Base-by-base conservation (phyloP, 1,140 invertebrate genomes). In the Cydia pomonella region DNA sequence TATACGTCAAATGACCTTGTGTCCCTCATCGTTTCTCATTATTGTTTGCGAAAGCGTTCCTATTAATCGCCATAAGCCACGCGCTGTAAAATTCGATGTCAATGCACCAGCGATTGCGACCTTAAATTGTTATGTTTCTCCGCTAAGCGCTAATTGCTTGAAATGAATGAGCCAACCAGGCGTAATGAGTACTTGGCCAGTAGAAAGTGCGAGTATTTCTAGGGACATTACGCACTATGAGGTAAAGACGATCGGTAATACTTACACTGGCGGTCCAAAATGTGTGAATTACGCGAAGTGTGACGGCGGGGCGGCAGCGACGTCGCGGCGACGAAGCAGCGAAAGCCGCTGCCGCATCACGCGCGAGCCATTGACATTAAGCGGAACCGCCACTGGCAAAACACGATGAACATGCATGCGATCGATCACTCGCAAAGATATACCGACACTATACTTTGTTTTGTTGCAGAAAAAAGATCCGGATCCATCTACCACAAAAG, bases 381-480 rank as follows among this genome's bases (percentile, higher is more conserved):
- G 81, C 87, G 89, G 88, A 90, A 90, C 84, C 76, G 77, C 79
- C 25, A 72, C 47, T 13, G 73, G 62, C 83, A 83, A 86, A 82
- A 81, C 59, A 78, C 21, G 13, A 76, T 41, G 63, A 78, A 80
- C 84, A 80, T 82, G 84, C 85, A 86, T 84, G 86, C 86, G 80
- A 88, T 80, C 38, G 73, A 79, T 75, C 64, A 66, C 64, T 44
- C 71, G 75, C 41, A 59, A 80, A 47, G 73, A 44, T 75, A 79
- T 79, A 77, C 73, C 79, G 66, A 16, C 77, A 83, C 75, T 80
- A n/a, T n/a, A 82, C 82, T 89, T 84, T 83, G 73, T 86, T 79
- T 92, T 92, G 88, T 93, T 92, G 44, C 92, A 93, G 93, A 82
- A 93, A 93, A 87, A 93, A 93, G 81, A 93, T 93, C 80, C 92